Base-by-base conservation (phyloP, 53 echinoderm and acorn worm species). In the Holothuria scabra region DNA sequence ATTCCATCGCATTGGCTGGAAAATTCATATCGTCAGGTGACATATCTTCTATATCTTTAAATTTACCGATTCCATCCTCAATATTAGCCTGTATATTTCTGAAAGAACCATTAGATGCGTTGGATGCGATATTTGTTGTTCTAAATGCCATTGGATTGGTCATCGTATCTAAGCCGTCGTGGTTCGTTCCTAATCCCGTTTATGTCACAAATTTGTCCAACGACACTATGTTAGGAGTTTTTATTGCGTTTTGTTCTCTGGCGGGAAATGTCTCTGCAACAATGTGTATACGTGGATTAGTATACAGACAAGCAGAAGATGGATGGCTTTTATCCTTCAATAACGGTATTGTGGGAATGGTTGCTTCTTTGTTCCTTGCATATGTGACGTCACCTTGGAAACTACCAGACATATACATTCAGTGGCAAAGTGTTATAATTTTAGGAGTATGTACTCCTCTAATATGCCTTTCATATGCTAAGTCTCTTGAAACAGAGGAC, bases 81-180 rank as follows among this genome's bases (percentile, higher is more conserved):
- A 14, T 57, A 46, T 20, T 78, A 26, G 78, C 78, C 18, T 78
- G 57, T 56, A 26, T 78, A 23, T n/a, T 78, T 57, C 23, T 78
- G 14, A 12, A 14, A 20, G 78, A 78, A 46, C 11, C 58, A 5
- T 12, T 78, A 56, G 78, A 78, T 28, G 21, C 20, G 6, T 28
- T 57, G 28, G 78, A 57, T 19, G 58, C 18, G 5, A 32, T 12
- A 16, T 58, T 78, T 46, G 52, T 29, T 25, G 28, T 59, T 8
- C 2, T 57, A 14, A 78, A 78, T 57, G 59, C 57, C 16, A 30
- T 28, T 20, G 78, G 78, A 22, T 58, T 78, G 25, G 28, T 78
- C 28, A 13, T 78, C 16, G 58, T 78, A 0, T 46, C 78, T 13
- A 31, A 78, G 14, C 78, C 78, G 14, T 59, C 78, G 18, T 78